These are phyloP conservation scores for Platypus cylindrus DNA, from an alignment of 2,888 invertebrate genomes.

Conservation along the genomic window DNA sequence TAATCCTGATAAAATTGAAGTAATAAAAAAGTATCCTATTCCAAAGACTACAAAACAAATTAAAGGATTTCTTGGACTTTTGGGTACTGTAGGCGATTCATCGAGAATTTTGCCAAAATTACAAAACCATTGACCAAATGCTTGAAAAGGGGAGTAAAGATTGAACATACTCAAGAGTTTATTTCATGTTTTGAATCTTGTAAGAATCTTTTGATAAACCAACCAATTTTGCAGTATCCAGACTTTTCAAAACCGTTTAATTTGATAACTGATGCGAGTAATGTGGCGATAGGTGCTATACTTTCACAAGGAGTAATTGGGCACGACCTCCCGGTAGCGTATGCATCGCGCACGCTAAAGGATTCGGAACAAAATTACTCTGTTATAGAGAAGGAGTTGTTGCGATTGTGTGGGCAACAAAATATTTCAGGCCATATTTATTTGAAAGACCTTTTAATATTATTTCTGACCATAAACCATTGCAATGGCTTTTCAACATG, in stretches of 20 bases:
- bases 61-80: slow-evolving; percentile 18
- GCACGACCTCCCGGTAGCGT: slow-evolving; percentile 11
- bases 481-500: too few relatives aligned
- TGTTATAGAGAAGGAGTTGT: slow-evolving; percentile 21
- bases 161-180: slow-evolving; percentile 11
- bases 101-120: slow-evolving; percentile 9
- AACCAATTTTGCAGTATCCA: slow-evolving; percentile 10
- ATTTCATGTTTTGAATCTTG: slow-evolving; percentile 8
- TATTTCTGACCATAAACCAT: slow-evolving; percentile 2
- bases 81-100: slow-evolving; percentile 18
- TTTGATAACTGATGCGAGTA: slow-evolving; percentile 11
- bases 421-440: slow-evolving; percentile 10
- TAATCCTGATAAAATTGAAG: slow-evolving; percentile 3
- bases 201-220: slow-evolving; percentile 10
- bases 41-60: slow-evolving; percentile 19
- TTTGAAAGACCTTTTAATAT: slow-evolving; percentile 8
- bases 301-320: slow-evolving; percentile 13
- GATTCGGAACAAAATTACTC: slow-evolving; percentile 18
- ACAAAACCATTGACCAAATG: slow-evolving; percentile 12
- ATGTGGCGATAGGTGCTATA: slow-evolving; percentile 12
- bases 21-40: slow-evolving; percentile 9
- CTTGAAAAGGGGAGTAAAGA: slow-evolving; percentile 9
- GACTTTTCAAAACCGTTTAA: slow-evolving; percentile 14
- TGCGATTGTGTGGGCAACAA: slow-evolving; percentile 9
- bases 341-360: slow-evolving; percentile 10